phyloP scores from a whole-genome alignment of 2,888 invertebrate species.

The Andrena fulva region DNA sequence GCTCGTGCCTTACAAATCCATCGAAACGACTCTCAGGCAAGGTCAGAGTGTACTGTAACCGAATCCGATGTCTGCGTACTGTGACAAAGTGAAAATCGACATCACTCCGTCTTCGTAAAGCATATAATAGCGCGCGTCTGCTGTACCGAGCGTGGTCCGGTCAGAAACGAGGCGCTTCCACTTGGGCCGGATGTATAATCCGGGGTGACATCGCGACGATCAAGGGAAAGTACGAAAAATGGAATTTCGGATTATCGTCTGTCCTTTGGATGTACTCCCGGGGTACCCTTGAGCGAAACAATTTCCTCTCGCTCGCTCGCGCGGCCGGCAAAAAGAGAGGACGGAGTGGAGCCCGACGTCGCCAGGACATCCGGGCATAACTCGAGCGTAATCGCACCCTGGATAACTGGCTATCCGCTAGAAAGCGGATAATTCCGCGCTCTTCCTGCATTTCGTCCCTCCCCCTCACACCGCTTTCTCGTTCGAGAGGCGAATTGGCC shows the following conservation, averaged over 20 bases:
- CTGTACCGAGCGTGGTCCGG: background rate
- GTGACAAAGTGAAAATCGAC: background rate
- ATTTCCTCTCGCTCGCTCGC: slow-evolving; percentile 53
- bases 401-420: slow-evolving; percentile 73
- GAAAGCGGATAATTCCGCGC: slow-evolving; percentile 72
- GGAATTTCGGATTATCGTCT: slow-evolving; percentile 65
- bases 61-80: background rate
- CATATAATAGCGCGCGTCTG: background rate
- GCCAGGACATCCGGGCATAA: slow-evolving; percentile 68
- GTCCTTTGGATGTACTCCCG: slow-evolving; percentile 44
- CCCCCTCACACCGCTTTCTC: slow-evolving; percentile 59
- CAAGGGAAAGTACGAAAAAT: slow-evolving; percentile 46
- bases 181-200: slow-evolving; percentile 37
- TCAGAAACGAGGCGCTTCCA: slow-evolving; percentile 19
- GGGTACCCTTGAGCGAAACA: slow-evolving; percentile 54
- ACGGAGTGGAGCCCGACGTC: slow-evolving; percentile 38
- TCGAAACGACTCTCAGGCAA: too few species aligned
- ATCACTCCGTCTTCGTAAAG: background rate
- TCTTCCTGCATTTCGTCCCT: slow-evolving; percentile 62
- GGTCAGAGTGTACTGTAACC: too few species aligned
- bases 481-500: slow-evolving; percentile 67
- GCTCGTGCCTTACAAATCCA: too few species aligned
- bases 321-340: slow-evolving; percentile 43
- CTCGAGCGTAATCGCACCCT: slow-evolving; percentile 71
- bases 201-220: slow-evolving; percentile 39